These are phyloP conservation scores for Misgurnus mizolepis DNA, from an alignment of 2,113 vertebrate genomes.

Conservation along the genomic window DNA sequence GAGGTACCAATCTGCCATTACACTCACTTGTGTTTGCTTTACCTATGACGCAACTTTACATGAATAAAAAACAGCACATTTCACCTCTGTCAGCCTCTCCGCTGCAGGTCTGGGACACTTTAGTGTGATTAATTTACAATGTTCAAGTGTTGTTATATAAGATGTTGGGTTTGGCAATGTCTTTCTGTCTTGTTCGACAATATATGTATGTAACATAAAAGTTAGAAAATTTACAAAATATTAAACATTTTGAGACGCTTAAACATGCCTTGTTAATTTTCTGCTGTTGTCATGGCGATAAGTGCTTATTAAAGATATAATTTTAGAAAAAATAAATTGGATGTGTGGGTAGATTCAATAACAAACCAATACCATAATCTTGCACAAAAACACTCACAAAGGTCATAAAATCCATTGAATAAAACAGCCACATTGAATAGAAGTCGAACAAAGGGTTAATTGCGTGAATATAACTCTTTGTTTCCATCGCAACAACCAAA, in stretches of 20 bases:
- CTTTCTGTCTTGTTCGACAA: no score
- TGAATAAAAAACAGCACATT: background rate
- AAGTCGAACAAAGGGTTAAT: background rate
- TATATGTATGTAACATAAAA: background rate
- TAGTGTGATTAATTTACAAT: background rate
- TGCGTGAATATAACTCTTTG: background rate
- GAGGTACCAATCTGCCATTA: background rate
- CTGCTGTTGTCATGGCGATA: constrained; percentile 45
- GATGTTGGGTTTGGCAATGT: no score
- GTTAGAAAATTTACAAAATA: no score
- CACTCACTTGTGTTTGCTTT: background rate
- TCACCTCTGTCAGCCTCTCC: background rate
- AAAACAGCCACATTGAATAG: constrained; percentile 1
- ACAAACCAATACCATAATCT: background rate
- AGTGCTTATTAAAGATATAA: constrained; percentile 31
- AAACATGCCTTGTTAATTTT: background rate
- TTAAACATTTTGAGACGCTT: background rate
- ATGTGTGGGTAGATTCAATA: constrained; percentile 10
- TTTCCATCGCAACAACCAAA: constrained; percentile 12
- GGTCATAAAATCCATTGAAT: background rate
- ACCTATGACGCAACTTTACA: background rate
- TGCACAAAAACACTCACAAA: background rate
- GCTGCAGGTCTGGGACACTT: constrained; percentile 5
- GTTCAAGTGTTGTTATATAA: background rate
- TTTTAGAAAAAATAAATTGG: constrained; percentile 26